Conservation (phyloP, 2,113 vertebrate genomes). For the Onychostoma macrolepis region DNA sequence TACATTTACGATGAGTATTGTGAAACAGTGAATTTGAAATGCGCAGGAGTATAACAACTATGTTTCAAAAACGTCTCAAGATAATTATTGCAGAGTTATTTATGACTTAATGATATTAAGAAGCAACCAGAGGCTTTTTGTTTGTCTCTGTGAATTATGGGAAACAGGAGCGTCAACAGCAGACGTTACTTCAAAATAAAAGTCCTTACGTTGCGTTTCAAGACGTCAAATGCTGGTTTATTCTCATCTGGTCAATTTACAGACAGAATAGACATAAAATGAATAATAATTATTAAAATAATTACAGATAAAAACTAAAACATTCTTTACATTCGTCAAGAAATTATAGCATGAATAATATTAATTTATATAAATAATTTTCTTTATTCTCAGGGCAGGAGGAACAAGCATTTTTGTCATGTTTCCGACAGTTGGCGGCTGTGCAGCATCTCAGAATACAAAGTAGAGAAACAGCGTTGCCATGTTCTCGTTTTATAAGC, state of each 20-base stretch:
- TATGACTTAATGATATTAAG: neutral
- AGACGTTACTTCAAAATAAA: conserved; percentile 37
- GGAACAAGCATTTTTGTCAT: neutral
- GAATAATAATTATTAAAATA: neutral
- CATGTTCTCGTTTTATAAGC: neutral
- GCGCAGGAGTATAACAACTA: neutral
- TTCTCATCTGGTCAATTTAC: neutral
- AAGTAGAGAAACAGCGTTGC: neutral
- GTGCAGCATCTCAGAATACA: neutral
- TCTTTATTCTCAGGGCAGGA: neutral
- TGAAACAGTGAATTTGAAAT: neutral
- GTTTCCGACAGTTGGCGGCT: neutral
- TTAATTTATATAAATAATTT: neutral
- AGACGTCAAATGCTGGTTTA: neutral
- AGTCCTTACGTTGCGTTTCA: neutral
- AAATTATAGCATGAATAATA: neutral
- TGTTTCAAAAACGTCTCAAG: conserved; percentile 2
- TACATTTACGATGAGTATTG: conserved; percentile 4
- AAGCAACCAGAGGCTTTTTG: conserved; percentile 33
- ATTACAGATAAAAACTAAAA: neutral
- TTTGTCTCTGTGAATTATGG: conserved; percentile 40
- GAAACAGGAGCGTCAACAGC: conserved; percentile 11
- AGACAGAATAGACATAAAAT: neutral
- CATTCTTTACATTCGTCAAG: neutral
- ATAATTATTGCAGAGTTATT: conserved; percentile 12